phyloP scores from a whole-genome alignment of 2,888 invertebrate genomes.

The Odontothrips loti region DNA sequence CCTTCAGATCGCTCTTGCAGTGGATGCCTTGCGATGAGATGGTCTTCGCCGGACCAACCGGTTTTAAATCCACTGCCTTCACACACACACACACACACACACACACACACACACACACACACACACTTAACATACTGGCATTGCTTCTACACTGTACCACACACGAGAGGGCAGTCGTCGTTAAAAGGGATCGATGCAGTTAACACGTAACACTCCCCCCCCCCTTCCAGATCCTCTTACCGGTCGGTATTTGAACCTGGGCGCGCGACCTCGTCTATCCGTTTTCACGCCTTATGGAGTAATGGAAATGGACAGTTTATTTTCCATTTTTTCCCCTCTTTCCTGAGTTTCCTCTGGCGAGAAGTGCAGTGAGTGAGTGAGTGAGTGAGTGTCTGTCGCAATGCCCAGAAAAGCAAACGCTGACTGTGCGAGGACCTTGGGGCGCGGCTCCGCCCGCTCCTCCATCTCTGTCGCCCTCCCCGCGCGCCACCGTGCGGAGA shows the following conservation, averaged over 20 bases:
- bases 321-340: no score
- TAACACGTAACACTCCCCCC: background rate
- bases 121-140: background rate
- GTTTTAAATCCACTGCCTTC: conserved; percentile 6
- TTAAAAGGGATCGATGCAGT: no score
- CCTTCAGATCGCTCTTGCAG: conserved; percentile 6
- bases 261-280: background rate
- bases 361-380: no score
- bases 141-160: no score
- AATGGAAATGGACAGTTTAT: no score
- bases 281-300: no score
- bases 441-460: background rate
- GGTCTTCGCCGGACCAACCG: conserved; percentile 16
- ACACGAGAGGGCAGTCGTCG: no score
- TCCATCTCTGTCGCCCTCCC: background rate
- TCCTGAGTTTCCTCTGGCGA: no score
- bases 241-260: background rate
- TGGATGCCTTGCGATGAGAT: conserved; percentile 11
- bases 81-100: conserved; percentile 6
- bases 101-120: background rate
- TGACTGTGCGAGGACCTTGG: no score
- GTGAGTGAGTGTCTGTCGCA: no score
- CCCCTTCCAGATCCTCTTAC: background rate
- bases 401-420: no score
- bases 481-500: no score